Conservation (phyloP, 2,113 vertebrate species). For the Cnemophilus loriae region DNA sequence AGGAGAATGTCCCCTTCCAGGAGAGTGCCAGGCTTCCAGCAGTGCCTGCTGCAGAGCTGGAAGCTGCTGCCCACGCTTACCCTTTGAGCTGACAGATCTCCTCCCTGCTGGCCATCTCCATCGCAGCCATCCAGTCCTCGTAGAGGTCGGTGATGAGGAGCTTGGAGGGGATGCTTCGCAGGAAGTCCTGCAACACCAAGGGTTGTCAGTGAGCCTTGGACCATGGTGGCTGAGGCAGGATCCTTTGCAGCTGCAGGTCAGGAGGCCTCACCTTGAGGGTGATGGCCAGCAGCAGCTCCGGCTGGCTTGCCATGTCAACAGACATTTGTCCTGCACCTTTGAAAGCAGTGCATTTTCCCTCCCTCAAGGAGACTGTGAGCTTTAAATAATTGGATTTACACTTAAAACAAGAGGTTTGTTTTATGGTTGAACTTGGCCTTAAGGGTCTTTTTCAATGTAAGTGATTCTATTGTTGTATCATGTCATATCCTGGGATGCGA, state of each 20-base stretch:
- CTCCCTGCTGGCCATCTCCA: background rate
- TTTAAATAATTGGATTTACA: background rate
- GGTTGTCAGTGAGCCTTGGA: background rate
- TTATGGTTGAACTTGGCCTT: background rate
- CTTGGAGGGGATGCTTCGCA: accelerated
- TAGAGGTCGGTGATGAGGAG: accelerated
- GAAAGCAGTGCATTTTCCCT: background rate
- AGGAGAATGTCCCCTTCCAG: background rate
- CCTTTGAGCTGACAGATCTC: background rate
- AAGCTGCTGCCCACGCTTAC: background rate
- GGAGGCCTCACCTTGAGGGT: background rate
- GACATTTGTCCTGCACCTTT: too few species aligned
- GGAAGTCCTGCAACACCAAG: background rate
- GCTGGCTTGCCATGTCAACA: background rate
- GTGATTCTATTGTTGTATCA: too few species aligned
- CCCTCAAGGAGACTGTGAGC: background rate
- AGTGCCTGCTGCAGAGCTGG: background rate
- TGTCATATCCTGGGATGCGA: accelerated
- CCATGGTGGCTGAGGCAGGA: background rate
- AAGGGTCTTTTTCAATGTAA: background rate
- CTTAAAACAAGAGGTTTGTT: background rate
- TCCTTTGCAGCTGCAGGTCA: background rate
- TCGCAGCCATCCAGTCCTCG: background rate
- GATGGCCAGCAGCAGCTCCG: background rate
- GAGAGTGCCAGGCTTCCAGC: background rate